A percentile compares a stretch with the other conserved stretches of the same genome.
These are phyloP conservation scores for Anthopleura xanthogrammica DNA, from an alignment of 92 coral and sea anemone species.

Conservation along the genomic window DNA sequence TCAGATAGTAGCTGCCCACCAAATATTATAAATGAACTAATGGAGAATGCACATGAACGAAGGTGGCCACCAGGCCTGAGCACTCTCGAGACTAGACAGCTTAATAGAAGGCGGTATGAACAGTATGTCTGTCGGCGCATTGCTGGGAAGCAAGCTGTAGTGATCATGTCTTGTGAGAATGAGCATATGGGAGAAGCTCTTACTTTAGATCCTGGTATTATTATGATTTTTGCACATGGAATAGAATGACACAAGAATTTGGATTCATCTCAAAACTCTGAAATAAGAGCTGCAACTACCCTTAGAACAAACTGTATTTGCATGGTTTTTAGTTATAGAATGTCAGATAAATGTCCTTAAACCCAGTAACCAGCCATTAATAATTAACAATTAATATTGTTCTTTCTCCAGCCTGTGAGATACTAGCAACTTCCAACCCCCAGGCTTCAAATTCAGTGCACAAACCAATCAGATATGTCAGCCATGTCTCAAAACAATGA, in stretches of 20 bases:
- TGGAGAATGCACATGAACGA: slow-evolving; percentile 97
- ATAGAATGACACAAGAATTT: slow-evolving; percentile 53
- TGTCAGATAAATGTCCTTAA: too few relatives aligned
- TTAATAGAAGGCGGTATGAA: slow-evolving; percentile 87
- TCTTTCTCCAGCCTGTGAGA: too few relatives aligned
- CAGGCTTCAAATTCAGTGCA: too few relatives aligned
- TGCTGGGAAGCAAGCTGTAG: slow-evolving; percentile 94
- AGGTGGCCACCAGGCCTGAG: slow-evolving; percentile 93
- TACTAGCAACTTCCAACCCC: too few relatives aligned
- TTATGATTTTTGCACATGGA: slow-evolving; percentile 98
- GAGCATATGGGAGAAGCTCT: slow-evolving; percentile 95
- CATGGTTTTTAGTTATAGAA: too few relatives aligned
- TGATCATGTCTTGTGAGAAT: slow-evolving; percentile 91
- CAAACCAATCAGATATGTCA: too few relatives aligned
- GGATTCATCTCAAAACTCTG: too few relatives aligned
- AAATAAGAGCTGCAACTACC: too few relatives aligned
- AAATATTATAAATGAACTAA: slow-evolving; percentile 73
- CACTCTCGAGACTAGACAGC: slow-evolving; percentile 89
- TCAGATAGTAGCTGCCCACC: slow-evolving; percentile 92
- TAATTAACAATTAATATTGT: too few relatives aligned
- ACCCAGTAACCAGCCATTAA: too few relatives aligned
- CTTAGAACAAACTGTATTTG: too few relatives aligned
- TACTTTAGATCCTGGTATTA: slow-evolving; percentile 88
- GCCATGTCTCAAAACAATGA: too few relatives aligned
- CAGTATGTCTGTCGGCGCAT: slow-evolving; percentile 88